A percentile compares a stretch with the other conserved stretches of the same genome.
phyloP scores from a whole-genome alignment of 2,113 vertebrate species.

The Scopus umbretta region DNA sequence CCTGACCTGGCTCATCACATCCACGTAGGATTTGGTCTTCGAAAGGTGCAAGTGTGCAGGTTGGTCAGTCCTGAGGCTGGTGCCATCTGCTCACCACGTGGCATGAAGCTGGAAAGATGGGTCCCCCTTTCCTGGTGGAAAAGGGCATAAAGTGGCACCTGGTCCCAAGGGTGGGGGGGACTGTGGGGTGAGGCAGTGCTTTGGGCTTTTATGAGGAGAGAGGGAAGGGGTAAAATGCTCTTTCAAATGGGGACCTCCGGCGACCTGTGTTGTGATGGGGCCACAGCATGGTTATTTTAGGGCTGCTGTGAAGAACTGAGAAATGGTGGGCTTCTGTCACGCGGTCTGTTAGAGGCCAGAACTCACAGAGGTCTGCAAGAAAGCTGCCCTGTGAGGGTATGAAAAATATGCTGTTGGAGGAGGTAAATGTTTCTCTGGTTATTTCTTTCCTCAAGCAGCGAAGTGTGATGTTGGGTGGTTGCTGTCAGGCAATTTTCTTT shows the following conservation, averaged over 20 bases:
- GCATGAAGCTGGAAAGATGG: rapidly evolving
- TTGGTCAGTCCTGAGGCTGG: rapidly evolving
- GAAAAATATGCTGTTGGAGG: rapidly evolving
- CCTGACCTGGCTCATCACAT: rapidly evolving
- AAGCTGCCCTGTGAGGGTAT: not conserved
- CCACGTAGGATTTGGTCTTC: not conserved
- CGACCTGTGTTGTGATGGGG: rapidly evolving
- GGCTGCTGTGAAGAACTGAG: not conserved
- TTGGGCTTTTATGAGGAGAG: not conserved
- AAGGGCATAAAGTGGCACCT: not conserved
- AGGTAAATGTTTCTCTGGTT: not conserved
- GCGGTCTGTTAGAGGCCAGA: not conserved
- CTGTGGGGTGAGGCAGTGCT: rapidly evolving
- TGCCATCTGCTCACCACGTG: rapidly evolving
- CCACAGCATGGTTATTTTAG: not conserved
- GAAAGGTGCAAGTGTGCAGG: rapidly evolving
- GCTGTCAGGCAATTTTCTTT: not conserved
- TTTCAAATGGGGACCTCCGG: rapidly evolving
- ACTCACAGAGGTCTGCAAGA: rapidly evolving
- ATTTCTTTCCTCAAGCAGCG: not conserved
- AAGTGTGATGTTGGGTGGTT: not conserved
- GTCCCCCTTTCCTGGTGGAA: not conserved
- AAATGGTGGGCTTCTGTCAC: not conserved
- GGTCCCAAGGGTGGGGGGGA: not conserved
- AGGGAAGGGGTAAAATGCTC: not conserved